These are phyloP conservation scores for Acinonyx jubatus DNA, from an alignment of 2,113 vertebrate genomes.

Conservation along the genomic window DNA sequence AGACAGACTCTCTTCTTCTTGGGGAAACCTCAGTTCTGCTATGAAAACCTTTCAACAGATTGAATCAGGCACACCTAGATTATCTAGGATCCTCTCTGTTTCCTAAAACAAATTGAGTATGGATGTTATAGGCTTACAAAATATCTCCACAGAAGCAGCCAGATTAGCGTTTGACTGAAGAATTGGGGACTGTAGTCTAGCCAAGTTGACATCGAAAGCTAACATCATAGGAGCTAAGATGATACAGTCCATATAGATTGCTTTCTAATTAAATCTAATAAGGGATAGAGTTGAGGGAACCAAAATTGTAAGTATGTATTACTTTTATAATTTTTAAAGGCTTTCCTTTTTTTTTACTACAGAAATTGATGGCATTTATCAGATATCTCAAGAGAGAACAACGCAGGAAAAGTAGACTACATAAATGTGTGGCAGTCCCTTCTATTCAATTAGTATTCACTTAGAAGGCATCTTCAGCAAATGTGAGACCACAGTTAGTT, in stretches of 20 bases:
- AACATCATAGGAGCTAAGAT: fast-evolving
- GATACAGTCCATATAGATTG: not conserved
- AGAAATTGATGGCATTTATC: not conserved
- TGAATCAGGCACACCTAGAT: no score
- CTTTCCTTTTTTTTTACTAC: not conserved
- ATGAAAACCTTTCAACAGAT: not conserved
- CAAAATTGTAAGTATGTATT: not conserved
- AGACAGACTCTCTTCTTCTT: not conserved
- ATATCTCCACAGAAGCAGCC: not conserved
- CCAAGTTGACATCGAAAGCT: no score
- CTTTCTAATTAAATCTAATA: not conserved
- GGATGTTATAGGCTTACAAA: not conserved
- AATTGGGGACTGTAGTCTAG: fast-evolving
- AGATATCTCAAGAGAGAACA: not conserved
- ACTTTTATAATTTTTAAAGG: not conserved
- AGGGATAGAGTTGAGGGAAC: not conserved
- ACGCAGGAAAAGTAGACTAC: fast-evolving
- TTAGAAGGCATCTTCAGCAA: not conserved
- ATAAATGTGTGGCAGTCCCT: fast-evolving
- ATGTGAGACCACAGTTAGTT: not conserved
- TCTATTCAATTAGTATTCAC: not conserved
- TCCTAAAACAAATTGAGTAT: not conserved
- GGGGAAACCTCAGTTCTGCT: not conserved
- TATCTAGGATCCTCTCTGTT: not conserved
- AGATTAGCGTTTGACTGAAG: not conserved